Conservation (phyloP, 2,797 vertebrate genomes). For the Menidia menidia region DNA sequence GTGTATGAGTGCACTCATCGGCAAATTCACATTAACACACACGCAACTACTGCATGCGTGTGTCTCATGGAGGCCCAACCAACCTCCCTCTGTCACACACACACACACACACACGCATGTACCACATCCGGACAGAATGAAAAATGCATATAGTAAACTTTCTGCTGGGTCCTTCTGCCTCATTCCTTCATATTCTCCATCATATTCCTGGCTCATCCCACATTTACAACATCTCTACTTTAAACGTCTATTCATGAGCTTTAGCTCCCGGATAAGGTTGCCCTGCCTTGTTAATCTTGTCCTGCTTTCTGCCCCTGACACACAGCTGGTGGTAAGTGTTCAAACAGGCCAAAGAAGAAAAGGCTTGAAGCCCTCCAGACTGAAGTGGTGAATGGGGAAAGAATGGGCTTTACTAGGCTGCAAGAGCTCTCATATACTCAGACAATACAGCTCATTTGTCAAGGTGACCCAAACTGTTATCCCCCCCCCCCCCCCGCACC, state of each 20-base stretch:
- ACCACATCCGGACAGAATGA: conserved; percentile 53
- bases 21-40: conserved; percentile 40
- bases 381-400: conserved; percentile 48
- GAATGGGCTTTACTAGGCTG: conserved; percentile 53
- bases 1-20: conserved; percentile 55
- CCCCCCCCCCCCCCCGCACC: conserved; percentile 28
- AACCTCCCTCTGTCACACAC: not conserved
- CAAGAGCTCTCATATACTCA: conserved; percentile 62
- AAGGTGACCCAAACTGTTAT: conserved; percentile 76
- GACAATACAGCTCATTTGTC: conserved; percentile 77
- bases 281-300: conserved; percentile 68
- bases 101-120: conserved; percentile 7
- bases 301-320: conserved; percentile 68
- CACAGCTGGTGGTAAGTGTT: conserved; percentile 66
- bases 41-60: conserved; percentile 26
- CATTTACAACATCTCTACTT: conserved; percentile 21
- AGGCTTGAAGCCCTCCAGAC: conserved; percentile 51
- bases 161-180: conserved; percentile 47
- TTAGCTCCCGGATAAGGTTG: conserved; percentile 21
- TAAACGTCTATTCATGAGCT: conserved; percentile 42
- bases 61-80: conserved; percentile 16
- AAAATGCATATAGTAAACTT: conserved; percentile 78
- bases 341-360: conserved; percentile 70
- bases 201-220: conserved; percentile 7
- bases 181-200: conserved; percentile 39